Percentiles rank a stretch among this genome's conserved stretches.
Evolutionary conservation across 2,888 invertebrate genomes (phyloP).

Genomic region (Calameuta pallipes): DNA sequence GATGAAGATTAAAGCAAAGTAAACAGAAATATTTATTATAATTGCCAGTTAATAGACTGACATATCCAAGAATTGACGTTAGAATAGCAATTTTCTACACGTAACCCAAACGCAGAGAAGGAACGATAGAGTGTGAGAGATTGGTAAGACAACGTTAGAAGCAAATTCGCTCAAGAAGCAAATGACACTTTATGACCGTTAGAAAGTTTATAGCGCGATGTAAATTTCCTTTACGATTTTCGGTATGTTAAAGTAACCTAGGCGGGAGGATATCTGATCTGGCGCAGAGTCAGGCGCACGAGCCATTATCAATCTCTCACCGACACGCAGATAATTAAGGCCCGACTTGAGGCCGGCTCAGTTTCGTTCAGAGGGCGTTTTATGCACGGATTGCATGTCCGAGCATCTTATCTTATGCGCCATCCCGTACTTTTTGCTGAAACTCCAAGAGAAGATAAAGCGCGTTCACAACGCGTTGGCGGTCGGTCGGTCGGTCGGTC

Average conservation of each 20-base stretch:
- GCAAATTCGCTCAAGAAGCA: not conserved
- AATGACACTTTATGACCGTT: constrained; percentile 6
- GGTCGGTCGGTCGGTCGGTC: not conserved
- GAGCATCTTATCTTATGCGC: constrained; percentile 52
- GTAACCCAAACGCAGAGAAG: not conserved
- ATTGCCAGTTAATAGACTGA: no score
- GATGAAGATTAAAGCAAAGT: no score
- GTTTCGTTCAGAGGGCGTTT: constrained; percentile 34
- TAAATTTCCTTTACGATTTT: constrained; percentile 10
- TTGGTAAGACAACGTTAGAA: not conserved
- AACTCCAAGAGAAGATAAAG: constrained; percentile 27
- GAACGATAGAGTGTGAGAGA: not conserved
- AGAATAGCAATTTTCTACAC: not conserved
- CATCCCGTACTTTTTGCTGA: constrained; percentile 50
- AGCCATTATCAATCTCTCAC: constrained; percentile 44
- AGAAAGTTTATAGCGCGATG: not conserved
- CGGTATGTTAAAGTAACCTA: constrained; percentile 5
- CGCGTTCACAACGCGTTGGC: constrained; percentile 19
- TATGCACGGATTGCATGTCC: constrained; percentile 56
- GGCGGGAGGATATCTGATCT: constrained; percentile 27
- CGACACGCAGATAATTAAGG: constrained; percentile 49
- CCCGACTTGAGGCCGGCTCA: constrained; percentile 30
- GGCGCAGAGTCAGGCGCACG: constrained; percentile 14
- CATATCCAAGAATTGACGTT: not conserved
- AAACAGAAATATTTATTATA: no score